phyloP scores from a whole-genome alignment of 2,888 invertebrate genomes.

The Limulus polyphemus region DNA sequence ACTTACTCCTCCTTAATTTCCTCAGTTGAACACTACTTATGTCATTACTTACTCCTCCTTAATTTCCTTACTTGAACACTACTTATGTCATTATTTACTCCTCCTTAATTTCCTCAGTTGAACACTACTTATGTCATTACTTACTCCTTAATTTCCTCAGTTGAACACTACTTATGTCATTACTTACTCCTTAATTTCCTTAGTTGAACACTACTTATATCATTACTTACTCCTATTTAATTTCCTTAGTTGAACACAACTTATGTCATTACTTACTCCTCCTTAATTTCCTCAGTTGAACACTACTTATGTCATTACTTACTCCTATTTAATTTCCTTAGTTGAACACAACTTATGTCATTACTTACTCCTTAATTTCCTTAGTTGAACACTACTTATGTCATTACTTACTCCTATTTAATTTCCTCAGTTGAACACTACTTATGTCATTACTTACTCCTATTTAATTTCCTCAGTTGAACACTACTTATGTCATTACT shows the following conservation, averaged over 20 bases:
- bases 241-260: conserved; percentile 13
- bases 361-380: conserved; percentile 23
- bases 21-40: background rate
- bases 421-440: conserved; percentile 12
- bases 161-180: no score
- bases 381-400: conserved; percentile 3
- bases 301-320: conserved; percentile 4
- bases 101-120: conserved; percentile 19
- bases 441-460: conserved; percentile 15
- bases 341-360: no score
- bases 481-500: conserved; percentile 2
- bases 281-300: conserved; percentile 17
- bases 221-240: conserved; percentile 22
- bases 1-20: conserved; percentile 25
- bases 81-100: conserved; percentile 14
- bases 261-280: conserved; percentile 17
- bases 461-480: conserved; percentile 19
- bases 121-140: conserved; percentile 1
- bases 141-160: conserved; percentile 23
- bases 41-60: conserved; percentile 21
- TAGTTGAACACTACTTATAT: background rate
- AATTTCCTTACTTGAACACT: conserved; percentile 15
- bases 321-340: conserved; percentile 25
- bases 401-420: conserved; percentile 20
- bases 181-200: conserved; percentile 25